These are phyloP conservation scores for Augiades crinisus DNA, from an alignment of 2,888 invertebrate genomes.

Conservation along the genomic window DNA sequence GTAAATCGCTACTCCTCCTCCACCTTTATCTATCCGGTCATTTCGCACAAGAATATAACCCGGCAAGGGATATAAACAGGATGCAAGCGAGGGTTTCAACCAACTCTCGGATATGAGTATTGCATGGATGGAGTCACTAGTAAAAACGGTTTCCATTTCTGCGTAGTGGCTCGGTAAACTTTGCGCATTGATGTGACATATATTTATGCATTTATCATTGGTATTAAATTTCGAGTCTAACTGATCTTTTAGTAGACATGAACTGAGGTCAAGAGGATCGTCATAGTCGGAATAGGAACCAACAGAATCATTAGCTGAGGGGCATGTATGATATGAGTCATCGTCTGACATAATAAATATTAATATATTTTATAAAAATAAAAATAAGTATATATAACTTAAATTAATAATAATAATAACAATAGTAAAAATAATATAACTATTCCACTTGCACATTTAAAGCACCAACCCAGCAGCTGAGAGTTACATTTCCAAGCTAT, in stretches of 20 bases:
- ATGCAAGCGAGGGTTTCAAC: neutral
- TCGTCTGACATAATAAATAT: too few species aligned
- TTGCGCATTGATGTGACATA: neutral
- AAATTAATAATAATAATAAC: too few species aligned
- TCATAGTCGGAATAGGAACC: neutral
- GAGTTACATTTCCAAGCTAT: too few species aligned
- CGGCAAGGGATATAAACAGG: neutral
- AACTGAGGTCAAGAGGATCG: neutral
- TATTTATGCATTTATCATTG: neutral
- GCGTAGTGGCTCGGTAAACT: neutral
- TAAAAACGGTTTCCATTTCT: neutral
- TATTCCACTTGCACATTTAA: too few species aligned
- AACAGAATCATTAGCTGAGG: neutral
- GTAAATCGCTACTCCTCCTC: neutral
- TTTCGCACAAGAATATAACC: neutral
- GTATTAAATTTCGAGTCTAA: neutral
- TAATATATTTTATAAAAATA: too few species aligned
- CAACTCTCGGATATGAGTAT: neutral
- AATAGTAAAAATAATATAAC: too few species aligned
- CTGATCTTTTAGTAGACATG: neutral
- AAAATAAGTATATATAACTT: too few species aligned
- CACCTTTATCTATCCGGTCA: neutral
- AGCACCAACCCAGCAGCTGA: too few species aligned
- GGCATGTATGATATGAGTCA: too few species aligned
- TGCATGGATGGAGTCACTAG: neutral